Evolutionary conservation across 2,888 invertebrate genomes (phyloP).

Genomic region (Himalopsyche kuldschensis): DNA sequence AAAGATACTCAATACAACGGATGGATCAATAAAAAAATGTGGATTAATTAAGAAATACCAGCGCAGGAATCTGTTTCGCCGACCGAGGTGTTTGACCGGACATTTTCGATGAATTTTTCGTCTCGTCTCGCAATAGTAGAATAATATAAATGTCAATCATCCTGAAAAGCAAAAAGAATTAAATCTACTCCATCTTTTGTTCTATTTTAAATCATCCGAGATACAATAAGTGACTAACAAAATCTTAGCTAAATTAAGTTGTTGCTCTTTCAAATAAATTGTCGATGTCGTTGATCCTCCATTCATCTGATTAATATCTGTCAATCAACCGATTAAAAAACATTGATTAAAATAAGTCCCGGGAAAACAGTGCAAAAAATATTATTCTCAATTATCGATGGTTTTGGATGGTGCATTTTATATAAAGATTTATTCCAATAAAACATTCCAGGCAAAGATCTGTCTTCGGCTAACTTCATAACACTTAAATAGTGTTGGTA

Average conservation of each 20-base stretch:
- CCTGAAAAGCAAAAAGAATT: background rate
- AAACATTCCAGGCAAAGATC: no score
- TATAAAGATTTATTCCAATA: no score
- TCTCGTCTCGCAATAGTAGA: background rate
- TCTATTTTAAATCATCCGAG: background rate
- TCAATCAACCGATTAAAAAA: no score
- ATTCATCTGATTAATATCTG: no score
- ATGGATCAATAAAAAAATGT: conserved; percentile 11
- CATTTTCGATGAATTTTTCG: conserved; percentile 5
- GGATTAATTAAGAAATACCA: conserved; percentile 20
- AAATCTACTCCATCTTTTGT: background rate
- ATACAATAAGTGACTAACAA: background rate
- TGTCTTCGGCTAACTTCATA: no score
- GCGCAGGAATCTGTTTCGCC: conserved; percentile 4
- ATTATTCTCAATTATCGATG: no score
- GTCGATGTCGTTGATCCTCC: no score
- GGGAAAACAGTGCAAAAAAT: no score
- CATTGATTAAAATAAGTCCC: no score
- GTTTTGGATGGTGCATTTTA: no score
- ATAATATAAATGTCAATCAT: background rate
- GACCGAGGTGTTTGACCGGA: conserved; percentile 11
- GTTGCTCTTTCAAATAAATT: background rate
- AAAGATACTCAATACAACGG: conserved; percentile 5
- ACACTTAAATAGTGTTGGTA: no score
- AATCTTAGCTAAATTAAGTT: background rate